Percentiles rank a stretch among this genome's conserved stretches.
phyloP scores from a whole-genome alignment of 1,140 invertebrate genomes.

The Batillaria attramentaria region DNA sequence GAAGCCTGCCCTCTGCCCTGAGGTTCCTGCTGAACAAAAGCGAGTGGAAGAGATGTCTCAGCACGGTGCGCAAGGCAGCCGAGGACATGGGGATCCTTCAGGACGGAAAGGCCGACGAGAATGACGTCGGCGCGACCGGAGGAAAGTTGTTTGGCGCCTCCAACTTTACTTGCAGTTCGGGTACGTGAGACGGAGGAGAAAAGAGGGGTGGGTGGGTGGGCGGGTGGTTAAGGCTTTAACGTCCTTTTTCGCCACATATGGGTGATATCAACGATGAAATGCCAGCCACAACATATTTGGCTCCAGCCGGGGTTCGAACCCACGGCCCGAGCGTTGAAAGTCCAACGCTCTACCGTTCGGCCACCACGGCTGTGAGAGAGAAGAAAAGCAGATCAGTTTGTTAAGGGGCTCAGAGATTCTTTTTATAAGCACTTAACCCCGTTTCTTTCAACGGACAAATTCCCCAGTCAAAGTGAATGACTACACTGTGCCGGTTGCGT shows the following conservation, averaged over 20 bases:
- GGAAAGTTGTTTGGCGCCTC: neutral
- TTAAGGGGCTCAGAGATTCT: no score
- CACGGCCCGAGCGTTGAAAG: no score
- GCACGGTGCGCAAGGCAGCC: neutral
- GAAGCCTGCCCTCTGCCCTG: neutral
- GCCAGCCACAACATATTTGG: no score
- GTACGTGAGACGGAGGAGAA: neutral
- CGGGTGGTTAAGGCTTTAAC: no score
- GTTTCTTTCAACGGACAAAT: no score
- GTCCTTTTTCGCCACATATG: no score
- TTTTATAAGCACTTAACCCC: no score
- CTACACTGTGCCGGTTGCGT: no score
- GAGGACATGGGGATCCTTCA: conserved; percentile 2
- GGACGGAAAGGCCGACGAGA: neutral
- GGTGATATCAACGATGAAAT: neutral
- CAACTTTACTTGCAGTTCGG: neutral
- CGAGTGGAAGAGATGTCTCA: neutral
- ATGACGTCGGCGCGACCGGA: neutral
- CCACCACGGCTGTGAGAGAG: neutral
- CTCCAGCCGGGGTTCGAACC: no score
- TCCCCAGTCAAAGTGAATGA: no score
- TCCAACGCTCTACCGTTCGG: no score
- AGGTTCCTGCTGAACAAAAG: neutral
- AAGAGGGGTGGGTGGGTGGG: no score
- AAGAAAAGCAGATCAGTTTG: neutral